These are phyloP conservation scores for Paraplagusia blochii DNA, from an alignment of 2,113 vertebrate species.

Conservation along the genomic window DNA sequence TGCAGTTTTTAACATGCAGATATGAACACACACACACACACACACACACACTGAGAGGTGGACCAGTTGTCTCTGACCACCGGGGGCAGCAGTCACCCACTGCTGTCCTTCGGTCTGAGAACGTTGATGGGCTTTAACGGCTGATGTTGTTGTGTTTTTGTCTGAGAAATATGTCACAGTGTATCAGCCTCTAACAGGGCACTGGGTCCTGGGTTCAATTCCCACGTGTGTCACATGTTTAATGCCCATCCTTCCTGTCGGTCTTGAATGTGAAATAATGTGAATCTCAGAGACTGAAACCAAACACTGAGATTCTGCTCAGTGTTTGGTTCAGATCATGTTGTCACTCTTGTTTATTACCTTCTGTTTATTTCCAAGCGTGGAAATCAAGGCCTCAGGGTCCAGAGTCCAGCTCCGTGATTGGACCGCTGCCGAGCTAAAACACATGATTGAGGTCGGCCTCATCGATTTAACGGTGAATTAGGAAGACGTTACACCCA, in stretches of 20 bases:
- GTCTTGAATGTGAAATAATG: too few species aligned
- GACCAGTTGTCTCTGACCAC: constrained; percentile 59
- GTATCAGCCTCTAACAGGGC: too few species aligned
- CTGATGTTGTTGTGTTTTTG: constrained; percentile 56
- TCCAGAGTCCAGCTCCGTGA: constrained; percentile 28
- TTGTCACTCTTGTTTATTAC: constrained; percentile 29
- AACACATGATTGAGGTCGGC: constrained; percentile 82
- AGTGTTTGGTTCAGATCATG: constrained; percentile 17
- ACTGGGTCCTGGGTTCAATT: too few species aligned
- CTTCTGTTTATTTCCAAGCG: constrained; percentile 22
- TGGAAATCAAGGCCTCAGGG: constrained; percentile 21
- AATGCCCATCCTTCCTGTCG: too few species aligned
- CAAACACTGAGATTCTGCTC: neutral
- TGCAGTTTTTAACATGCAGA: constrained; percentile 48
- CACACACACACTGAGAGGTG: constrained; percentile 33
- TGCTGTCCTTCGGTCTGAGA: too few species aligned
- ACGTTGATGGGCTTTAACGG: too few species aligned
- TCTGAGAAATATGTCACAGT: constrained; percentile 53
- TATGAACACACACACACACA: constrained; percentile 10
- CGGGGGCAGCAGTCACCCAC: constrained; percentile 54
- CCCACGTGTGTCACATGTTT: too few species aligned
- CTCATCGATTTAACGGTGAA: constrained; percentile 81
- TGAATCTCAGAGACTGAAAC: constrained; percentile 19
- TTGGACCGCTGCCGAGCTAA: constrained; percentile 56
- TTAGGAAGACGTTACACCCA: constrained; percentile 73